Evolutionary conservation across 2,113 vertebrate genomes (phyloP).

Genomic region (Lepisosteus osseus): DNA sequence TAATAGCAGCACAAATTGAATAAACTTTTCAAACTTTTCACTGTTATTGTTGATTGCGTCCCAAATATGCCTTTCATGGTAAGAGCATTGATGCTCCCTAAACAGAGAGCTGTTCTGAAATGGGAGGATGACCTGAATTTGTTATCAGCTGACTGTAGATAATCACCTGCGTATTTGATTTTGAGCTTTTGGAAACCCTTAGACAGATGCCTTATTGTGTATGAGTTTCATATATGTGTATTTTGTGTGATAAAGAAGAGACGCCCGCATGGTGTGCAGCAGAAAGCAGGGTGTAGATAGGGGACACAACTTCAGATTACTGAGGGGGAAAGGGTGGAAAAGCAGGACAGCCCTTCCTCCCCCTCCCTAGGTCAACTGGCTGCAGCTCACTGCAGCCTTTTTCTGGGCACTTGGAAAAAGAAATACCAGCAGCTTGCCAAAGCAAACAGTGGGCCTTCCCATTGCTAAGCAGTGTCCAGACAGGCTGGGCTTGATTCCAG

Average conservation of each 20-base stretch:
- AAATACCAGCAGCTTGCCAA: slow-evolving; percentile 70
- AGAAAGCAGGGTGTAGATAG: slow-evolving; percentile 15
- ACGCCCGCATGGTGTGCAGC: slow-evolving; percentile 19
- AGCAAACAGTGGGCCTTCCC: slow-evolving; percentile 71
- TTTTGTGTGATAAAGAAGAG: slow-evolving; percentile 3
- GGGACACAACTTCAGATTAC: slow-evolving; percentile 39
- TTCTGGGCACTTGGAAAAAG: slow-evolving; percentile 63
- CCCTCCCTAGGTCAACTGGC: slow-evolving; percentile 65
- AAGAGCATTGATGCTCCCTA: no score
- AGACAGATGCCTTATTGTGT: no score
- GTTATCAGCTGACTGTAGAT: no score
- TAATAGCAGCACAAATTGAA: no score
- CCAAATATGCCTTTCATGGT: no score
- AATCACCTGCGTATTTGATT: no score
- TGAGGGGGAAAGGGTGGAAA: slow-evolving; percentile 52
- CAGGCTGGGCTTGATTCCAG: slow-evolving; percentile 73
- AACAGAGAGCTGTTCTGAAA: no score
- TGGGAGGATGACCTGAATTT: no score
- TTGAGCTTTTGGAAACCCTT: no score
- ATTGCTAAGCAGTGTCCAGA: slow-evolving; percentile 67
- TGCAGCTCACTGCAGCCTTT: slow-evolving; percentile 55
- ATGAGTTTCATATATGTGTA: no score
- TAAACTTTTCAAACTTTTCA: no score
- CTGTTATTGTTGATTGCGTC: no score
- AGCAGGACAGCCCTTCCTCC: slow-evolving; percentile 57